A percentile compares a stretch with the other conserved stretches of the same genome.
These are phyloP conservation scores for Lordiphosa stackelbergi DNA, from an alignment of 1,140 invertebrate genomes.

Conservation along the genomic window DNA sequence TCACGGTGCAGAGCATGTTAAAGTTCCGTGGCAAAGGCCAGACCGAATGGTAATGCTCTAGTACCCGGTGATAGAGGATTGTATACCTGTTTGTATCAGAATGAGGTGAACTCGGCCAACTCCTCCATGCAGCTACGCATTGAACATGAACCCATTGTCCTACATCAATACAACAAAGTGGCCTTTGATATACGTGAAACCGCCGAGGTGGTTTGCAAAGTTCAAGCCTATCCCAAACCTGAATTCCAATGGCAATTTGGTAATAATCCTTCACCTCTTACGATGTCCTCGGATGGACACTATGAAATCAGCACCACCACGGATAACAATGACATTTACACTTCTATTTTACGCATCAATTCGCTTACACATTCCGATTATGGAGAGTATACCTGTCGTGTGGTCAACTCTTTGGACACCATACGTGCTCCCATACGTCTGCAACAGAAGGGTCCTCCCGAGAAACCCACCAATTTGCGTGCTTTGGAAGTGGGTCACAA, in stretches of 20 bases:
- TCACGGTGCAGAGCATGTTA: slow-evolving; percentile 89
- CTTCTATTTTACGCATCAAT: slow-evolving; percentile 86
- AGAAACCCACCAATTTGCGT: slow-evolving; percentile 85
- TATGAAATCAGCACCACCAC: slow-evolving; percentile 90
- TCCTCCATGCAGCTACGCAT: slow-evolving; percentile 93
- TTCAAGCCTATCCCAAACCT: slow-evolving; percentile 93
- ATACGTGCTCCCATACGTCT: slow-evolving; percentile 87
- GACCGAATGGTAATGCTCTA: slow-evolving; percentile 86
- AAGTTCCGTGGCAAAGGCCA: slow-evolving; percentile 86
- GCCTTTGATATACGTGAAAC: slow-evolving; percentile 90
- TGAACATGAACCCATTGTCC: slow-evolving; percentile 91
- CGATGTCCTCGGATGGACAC: slow-evolving; percentile 88
- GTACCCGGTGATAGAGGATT: slow-evolving; percentile 89
- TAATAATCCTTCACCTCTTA: slow-evolving; percentile 83
- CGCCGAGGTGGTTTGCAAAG: slow-evolving; percentile 90
- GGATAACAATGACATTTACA: slow-evolving; percentile 91
- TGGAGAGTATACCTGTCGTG: slow-evolving; percentile 92
- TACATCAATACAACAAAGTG: slow-evolving; percentile 91
- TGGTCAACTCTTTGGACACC: slow-evolving; percentile 86
- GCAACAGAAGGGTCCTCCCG: slow-evolving; percentile 90
- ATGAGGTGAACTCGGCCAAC: slow-evolving; percentile 91
- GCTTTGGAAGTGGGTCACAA: slow-evolving; percentile 85
- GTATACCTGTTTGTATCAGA: slow-evolving; percentile 92
- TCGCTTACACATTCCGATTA: slow-evolving; percentile 89
- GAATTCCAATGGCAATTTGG: slow-evolving; percentile 94